Percentiles rank a stretch among this genome's conserved stretches.
Conservation (phyloP, 2,888 invertebrate species). For the Plebejus melissa region DNA sequence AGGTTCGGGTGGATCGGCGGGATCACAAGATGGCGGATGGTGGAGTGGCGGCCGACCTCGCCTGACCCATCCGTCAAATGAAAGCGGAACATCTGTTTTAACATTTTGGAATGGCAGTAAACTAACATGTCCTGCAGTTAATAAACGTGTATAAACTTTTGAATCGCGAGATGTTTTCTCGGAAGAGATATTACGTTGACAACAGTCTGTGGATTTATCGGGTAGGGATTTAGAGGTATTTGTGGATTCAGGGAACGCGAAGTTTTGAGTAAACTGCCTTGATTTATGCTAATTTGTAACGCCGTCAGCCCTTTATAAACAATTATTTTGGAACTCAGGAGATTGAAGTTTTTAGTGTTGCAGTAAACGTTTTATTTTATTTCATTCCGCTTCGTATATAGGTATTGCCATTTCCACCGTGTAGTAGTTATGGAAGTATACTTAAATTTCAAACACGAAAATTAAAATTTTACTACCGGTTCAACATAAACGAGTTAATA, state of each 20-base stretch:
- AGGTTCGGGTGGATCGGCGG: slow-evolving; percentile 65
- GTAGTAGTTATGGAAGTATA: not conserved
- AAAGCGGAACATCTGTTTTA: slow-evolving; percentile 75
- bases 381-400: slow-evolving; percentile 7
- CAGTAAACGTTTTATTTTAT: slow-evolving; percentile 16
- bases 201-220: slow-evolving; percentile 39
- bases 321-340: slow-evolving; percentile 29
- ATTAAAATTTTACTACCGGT: not conserved
- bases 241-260: slow-evolving; percentile 36
- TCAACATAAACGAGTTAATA: not conserved
- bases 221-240: slow-evolving; percentile 38
- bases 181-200: slow-evolving; percentile 41
- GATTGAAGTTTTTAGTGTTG: slow-evolving; percentile 11
- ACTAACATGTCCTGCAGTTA: slow-evolving; percentile 51
- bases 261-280: slow-evolving; percentile 37
- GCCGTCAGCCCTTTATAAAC: slow-evolving; percentile 36
- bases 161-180: slow-evolving; percentile 41
- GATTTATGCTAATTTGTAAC: slow-evolving; percentile 37
- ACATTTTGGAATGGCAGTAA: slow-evolving; percentile 68
- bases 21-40: slow-evolving; percentile 63
- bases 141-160: slow-evolving; percentile 45
- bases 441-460: not conserved
- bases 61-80: slow-evolving; percentile 73
- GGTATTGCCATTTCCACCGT: not conserved
- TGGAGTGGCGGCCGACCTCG: slow-evolving; percentile 60